These are phyloP conservation scores for Drosophila lacertosa DNA, from an alignment of 1,140 invertebrate species.

Conservation along the genomic window DNA sequence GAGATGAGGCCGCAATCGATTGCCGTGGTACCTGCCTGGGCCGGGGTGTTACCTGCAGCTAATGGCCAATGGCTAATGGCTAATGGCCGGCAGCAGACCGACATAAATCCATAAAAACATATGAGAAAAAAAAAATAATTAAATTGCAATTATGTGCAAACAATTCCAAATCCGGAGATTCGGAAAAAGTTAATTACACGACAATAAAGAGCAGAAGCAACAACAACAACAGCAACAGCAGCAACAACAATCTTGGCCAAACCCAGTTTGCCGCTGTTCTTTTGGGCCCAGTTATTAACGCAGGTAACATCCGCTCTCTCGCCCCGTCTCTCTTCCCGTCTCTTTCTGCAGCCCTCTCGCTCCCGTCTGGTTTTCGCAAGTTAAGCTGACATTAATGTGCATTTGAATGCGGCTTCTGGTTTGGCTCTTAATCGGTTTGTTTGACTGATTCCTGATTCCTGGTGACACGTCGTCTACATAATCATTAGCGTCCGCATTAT, in stretches of 20 bases:
- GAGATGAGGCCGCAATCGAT: constrained; percentile 22
- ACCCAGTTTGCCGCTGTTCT: background rate
- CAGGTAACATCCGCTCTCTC: constrained; percentile 3
- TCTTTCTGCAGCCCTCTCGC: background rate
- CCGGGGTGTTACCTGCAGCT: constrained; percentile 40
- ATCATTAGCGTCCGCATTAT: constrained; percentile 53
- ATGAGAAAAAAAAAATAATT: constrained; percentile 66
- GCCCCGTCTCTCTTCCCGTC: background rate
- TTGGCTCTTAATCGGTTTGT: constrained; percentile 54
- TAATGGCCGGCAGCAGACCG: constrained; percentile 46
- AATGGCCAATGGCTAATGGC: constrained; percentile 59
- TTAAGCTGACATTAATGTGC: constrained; percentile 77
- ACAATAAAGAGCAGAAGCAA: constrained; percentile 75
- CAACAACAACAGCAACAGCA: constrained; percentile 7
- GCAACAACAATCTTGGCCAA: background rate
- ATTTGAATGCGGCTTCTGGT: constrained; percentile 77
- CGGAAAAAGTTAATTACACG: constrained; percentile 81
- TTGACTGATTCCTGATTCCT: constrained; percentile 62
- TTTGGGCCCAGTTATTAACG: background rate
- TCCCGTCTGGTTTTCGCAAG: constrained; percentile 22
- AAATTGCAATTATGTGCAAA: constrained; percentile 82
- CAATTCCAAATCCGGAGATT: constrained; percentile 80
- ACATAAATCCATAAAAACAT: constrained; percentile 81
- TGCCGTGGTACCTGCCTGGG: constrained; percentile 32
- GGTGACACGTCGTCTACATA: constrained; percentile 56